A percentile compares a stretch with the other conserved stretches of the same genome.
Evolutionary conservation across 23 tunicate species (phyloP).

Genomic region (Halocynthia roretzi): DNA sequence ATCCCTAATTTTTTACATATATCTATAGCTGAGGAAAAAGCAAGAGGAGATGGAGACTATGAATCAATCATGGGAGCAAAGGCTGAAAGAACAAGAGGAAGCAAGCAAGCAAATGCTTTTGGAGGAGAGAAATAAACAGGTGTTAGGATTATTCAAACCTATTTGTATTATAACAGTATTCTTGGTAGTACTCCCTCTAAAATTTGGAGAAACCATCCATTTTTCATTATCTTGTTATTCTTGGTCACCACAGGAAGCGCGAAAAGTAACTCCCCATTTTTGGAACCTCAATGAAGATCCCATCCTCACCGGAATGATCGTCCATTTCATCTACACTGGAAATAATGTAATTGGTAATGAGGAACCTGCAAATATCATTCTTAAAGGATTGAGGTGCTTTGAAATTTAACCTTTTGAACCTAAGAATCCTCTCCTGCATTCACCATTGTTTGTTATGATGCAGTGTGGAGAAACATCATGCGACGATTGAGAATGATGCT

Average conservation of each 20-base stretch:
- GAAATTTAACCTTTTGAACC: neutral
- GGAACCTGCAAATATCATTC: constrained; percentile 39
- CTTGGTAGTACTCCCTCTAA: too few species aligned
- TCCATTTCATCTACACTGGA: constrained; percentile 63
- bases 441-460: neutral
- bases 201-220: neutral
- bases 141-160: constrained; percentile 1
- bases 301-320: constrained; percentile 82
- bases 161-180: too few species aligned
- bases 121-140: constrained; percentile 69
- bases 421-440: too few species aligned
- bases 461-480: constrained; percentile 67
- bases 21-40: constrained; percentile 45
- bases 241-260: constrained; percentile 41
- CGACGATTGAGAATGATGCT: constrained; percentile 43
- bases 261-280: constrained; percentile 66
- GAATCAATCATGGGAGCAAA: constrained; percentile 82
- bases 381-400: constrained; percentile 68
- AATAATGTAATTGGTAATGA: constrained; percentile 35
- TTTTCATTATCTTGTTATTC: neutral
- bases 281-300: constrained; percentile 96
- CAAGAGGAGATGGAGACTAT: constrained; percentile 85
- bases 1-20: neutral
- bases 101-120: constrained; percentile 35
- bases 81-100: constrained; percentile 62